phyloP scores from a whole-genome alignment of 2,113 vertebrate genomes.

The Otocyon megalotis region DNA sequence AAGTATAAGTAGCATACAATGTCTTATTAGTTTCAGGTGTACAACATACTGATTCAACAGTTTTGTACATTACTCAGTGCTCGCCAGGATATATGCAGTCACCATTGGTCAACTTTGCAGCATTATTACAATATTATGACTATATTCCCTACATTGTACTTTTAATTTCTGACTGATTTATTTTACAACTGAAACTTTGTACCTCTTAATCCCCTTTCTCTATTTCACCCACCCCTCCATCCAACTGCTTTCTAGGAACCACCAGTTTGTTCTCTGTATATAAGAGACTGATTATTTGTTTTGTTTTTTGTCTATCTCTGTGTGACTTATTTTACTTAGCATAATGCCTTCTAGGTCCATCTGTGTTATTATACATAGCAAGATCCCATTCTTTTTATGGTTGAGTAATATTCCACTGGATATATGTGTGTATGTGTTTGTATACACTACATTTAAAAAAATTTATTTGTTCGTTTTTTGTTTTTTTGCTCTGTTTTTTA shows the following conservation, averaged over 20 bases:
- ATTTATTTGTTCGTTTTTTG: background rate
- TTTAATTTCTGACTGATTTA: background rate
- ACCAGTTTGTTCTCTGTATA: background rate
- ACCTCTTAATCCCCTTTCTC: background rate
- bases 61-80: background rate
- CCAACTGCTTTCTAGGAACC: background rate
- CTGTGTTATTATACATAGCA: background rate
- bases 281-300: background rate
- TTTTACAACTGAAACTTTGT: background rate
- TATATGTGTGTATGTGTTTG: background rate
- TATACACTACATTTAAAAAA: background rate
- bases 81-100: background rate
- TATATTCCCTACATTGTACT: background rate
- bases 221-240: background rate
- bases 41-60: background rate
- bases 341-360: background rate
- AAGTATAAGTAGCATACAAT: background rate
- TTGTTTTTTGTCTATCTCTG: background rate
- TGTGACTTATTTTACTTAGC: background rate
- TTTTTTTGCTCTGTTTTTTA: background rate
- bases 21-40: background rate
- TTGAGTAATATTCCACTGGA: background rate
- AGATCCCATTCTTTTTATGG: background rate
- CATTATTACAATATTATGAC: background rate
- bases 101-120: background rate